Base-by-base conservation (phyloP, 2,797 vertebrate genomes). In the Chelmon rostratus region DNA sequence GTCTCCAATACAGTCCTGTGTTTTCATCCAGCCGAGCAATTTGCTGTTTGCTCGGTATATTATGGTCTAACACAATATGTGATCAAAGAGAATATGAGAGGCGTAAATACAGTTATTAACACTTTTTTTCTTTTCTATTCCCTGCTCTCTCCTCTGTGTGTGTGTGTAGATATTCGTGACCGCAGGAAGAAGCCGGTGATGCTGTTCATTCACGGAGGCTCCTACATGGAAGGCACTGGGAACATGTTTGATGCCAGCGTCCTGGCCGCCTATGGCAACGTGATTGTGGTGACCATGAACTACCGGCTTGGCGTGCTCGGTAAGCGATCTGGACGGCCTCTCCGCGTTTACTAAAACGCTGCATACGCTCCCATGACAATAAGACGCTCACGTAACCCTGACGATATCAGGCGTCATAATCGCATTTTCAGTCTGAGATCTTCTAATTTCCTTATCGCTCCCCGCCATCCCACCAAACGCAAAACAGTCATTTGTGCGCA, bases 221-320 rank as follows among this genome's bases (percentile, higher is more conserved):
- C 98, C 11, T 99, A 98, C 87, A 98, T 99, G 97, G 98, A 99
- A 64, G 97, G 98, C 3, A 97, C 98, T 0, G 98, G 97, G 6
- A 99, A 99, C 87, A 97, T 99, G 96, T 96, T 99, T 0, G 98
- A 99, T 12, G 97, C 97, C 61, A 99, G 98, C 83, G 96, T 99
- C 80, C 94, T 99, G 0, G 97, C 97, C 1, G 97, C 97, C 76
- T 98, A 99, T 4, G 98, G 98, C 76, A 98, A 98, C 46, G 98
- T 98, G 84, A 99, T 99, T 33, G 97, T 99, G 77, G 92, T 99
- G 79, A 99, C 98, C 79, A 93, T 99, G 86, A 99, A 99, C 95
- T 99, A 99, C 93, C 95, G 98, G 21, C 96, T 99, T 35, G 98
- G 98, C 0, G 95, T 99, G 62, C 91, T 99, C 58, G 98, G 98